Conservation (phyloP, 1,140 invertebrate species). For the Diuraphis noxia region DNA sequence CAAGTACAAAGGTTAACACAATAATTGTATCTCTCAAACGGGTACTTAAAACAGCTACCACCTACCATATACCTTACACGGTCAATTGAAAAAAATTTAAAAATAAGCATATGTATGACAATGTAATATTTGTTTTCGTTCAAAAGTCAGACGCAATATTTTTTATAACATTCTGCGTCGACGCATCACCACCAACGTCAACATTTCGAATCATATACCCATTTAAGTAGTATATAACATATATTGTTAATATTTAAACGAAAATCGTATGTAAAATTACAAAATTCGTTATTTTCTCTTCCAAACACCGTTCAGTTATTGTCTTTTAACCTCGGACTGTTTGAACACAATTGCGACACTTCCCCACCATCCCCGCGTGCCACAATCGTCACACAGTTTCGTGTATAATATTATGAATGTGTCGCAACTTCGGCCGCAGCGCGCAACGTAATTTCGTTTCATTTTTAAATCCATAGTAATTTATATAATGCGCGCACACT, state of each 20-base stretch:
- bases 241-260: background rate
- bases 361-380: slow-evolving; percentile 3
- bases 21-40: background rate
- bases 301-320: slow-evolving; percentile 36
- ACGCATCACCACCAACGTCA: background rate
- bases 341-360: slow-evolving; percentile 30
- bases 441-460: slow-evolving; percentile 1
- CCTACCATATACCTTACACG: background rate
- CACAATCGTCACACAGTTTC: background rate
- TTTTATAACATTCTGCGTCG: background rate
- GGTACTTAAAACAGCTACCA: background rate
- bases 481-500: background rate
- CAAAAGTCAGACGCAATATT: background rate
- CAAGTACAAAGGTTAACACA: background rate
- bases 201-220: background rate
- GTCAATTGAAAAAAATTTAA: background rate
- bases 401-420: background rate
- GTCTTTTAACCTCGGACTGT: slow-evolving; percentile 50
- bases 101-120: background rate
- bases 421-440: slow-evolving; percentile 21
- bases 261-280: slow-evolving; percentile 5
- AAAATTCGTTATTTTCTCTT: slow-evolving; percentile 40
- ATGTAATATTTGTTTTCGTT: background rate
- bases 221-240: background rate
- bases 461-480: slow-evolving; percentile 11